phyloP scores from a whole-genome alignment of 2,113 vertebrate genomes.

The Astur gentilis region DNA sequence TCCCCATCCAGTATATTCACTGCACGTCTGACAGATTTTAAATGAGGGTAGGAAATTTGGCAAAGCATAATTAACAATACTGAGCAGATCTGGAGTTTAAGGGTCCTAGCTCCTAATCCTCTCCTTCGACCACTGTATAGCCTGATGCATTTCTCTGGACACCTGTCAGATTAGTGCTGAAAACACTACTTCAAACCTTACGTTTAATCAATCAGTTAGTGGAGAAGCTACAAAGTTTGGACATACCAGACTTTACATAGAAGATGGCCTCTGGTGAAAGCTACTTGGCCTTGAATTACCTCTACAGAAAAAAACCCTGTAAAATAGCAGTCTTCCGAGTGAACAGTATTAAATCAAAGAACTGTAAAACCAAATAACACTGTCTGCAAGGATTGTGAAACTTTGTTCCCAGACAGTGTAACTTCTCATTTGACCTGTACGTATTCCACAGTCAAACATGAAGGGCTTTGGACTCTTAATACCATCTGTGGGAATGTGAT shows the following conservation, averaged over 20 bases:
- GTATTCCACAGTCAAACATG: conserved; percentile 14
- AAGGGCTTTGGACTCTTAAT: conserved; percentile 41
- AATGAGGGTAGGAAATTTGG: neutral
- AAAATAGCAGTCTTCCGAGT: neutral
- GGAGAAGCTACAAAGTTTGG: neutral
- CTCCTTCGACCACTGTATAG: fast-evolving
- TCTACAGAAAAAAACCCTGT: neutral
- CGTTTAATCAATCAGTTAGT: neutral
- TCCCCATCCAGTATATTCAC: neutral
- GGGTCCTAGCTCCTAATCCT: neutral
- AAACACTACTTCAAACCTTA: neutral
- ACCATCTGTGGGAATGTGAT: conserved; percentile 50
- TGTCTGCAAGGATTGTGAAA: neutral
- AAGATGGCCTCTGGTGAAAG: neutral
- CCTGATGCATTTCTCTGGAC: neutral
- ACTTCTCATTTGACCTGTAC: conserved; percentile 37
- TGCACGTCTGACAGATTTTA: neutral
- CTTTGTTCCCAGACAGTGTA: neutral
- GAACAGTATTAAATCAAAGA: neutral
- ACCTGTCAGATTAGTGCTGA: neutral
- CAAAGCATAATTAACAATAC: neutral
- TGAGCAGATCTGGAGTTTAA: neutral
- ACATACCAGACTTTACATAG: neutral
- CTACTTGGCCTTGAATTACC: neutral
- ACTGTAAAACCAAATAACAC: neutral